Evolutionary conservation across 2,888 invertebrate species (phyloP).

Genomic region (Ctena decussata): DNA sequence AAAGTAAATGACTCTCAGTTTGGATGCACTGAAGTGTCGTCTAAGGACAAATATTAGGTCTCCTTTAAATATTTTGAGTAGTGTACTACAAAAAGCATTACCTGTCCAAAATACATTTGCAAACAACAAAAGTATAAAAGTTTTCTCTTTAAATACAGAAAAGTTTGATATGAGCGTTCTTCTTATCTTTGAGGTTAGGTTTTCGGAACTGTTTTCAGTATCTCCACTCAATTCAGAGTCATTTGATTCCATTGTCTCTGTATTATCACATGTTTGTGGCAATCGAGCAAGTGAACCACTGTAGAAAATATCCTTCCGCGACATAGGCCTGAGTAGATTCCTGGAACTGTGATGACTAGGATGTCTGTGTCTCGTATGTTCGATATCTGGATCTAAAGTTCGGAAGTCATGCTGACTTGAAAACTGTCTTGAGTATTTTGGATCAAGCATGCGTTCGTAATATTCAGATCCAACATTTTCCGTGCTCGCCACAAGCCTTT

Average conservation of each 20-base stretch:
- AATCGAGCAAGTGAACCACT: conserved; percentile 91
- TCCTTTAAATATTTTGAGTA: too few relatives aligned
- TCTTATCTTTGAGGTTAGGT: background rate
- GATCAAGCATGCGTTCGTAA: background rate
- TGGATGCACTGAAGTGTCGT: too few relatives aligned
- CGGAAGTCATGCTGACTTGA: conserved; percentile 46
- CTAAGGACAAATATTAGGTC: too few relatives aligned
- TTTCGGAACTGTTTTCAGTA: conserved; percentile 7
- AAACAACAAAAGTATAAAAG: conserved; percentile 71
- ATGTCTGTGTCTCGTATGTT: background rate
- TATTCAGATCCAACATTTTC: background rate
- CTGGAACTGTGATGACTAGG: background rate
- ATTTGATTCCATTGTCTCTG: background rate
- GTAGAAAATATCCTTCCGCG: conserved; percentile 95
- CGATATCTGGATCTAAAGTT: background rate
- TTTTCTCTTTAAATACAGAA: conserved; percentile 68
- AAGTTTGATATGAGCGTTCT: conserved; percentile 23
- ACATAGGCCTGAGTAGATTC: conserved; percentile 90
- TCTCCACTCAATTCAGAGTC: background rate
- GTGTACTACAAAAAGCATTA: conserved; percentile 42
- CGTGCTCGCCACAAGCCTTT: conserved; percentile 29
- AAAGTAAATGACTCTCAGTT: too few relatives aligned
- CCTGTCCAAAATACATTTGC: conserved; percentile 80
- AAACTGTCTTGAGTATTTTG: conserved; percentile 6
- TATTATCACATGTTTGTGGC: conserved; percentile 77